These are phyloP conservation scores for Anser brachyrhynchus DNA, from an alignment of 2,113 vertebrate species.

Conservation along the genomic window DNA sequence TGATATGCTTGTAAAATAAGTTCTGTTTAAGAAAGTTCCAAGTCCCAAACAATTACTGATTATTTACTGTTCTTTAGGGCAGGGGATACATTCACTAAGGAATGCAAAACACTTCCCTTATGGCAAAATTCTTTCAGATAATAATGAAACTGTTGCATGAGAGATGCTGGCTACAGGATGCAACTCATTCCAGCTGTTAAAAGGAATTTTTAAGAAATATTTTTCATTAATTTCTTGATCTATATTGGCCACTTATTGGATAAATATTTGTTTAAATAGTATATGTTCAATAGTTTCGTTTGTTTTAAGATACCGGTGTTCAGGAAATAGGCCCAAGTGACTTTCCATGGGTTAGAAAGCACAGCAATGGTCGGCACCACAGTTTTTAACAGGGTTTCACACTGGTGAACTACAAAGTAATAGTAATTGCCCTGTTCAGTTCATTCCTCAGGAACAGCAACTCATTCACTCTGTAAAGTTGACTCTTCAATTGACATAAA, in stretches of 20 bases:
- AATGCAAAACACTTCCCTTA: conserved; percentile 32
- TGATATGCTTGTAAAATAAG: not conserved
- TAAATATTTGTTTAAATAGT: not conserved
- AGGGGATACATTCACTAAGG: not conserved
- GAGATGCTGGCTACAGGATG: not conserved
- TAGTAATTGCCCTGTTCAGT: not conserved
- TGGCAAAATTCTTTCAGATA: conserved; percentile 10
- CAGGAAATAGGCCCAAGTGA: not conserved
- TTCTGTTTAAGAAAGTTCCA: not conserved
- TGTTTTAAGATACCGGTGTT: not conserved
- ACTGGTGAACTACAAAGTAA: not conserved
- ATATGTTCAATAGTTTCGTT: not conserved
- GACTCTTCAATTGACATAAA: not conserved
- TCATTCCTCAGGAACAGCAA: not conserved
- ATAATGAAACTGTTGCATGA: conserved; percentile 8
- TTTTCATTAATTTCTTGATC: not conserved
- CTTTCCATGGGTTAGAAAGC: not conserved
- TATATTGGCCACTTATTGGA: not conserved
- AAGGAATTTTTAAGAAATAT: not conserved
- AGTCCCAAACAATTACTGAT: not conserved
- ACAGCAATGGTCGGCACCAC: not conserved
- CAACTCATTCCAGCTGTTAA: not conserved
- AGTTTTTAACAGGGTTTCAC: not conserved
- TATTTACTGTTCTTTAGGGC: not conserved
- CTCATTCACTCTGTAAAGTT: not conserved